Evolutionary conservation across 1,140 invertebrate genomes (phyloP).

Genomic region (Zaprionus inermis): DNA sequence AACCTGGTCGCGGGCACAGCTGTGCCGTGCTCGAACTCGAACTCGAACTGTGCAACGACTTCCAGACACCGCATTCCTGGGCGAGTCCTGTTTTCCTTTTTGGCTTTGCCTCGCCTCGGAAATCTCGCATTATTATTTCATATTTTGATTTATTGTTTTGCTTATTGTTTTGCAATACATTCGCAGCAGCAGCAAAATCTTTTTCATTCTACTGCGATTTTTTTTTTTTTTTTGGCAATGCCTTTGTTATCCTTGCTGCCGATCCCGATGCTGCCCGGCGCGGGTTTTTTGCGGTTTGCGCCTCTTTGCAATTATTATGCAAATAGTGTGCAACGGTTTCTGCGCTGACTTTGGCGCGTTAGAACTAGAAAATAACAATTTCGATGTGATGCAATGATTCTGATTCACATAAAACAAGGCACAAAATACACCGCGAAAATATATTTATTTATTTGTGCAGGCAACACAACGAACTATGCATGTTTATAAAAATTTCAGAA

Average conservation of each 20-base stretch:
- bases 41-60: conserved; percentile 14
- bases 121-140: conserved; percentile 71
- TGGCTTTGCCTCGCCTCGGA: conserved; percentile 27
- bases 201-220: conserved; percentile 6
- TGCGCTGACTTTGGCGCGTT: conserved; percentile 7
- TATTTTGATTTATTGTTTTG: conserved; percentile 82
- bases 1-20: conserved; percentile 49
- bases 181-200: conserved; percentile 32
- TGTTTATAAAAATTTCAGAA: too few species aligned
- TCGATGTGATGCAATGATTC: too few species aligned
- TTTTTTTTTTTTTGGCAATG: conserved; percentile 41
- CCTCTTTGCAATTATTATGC: conserved; percentile 33
- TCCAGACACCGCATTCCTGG: conserved; percentile 15
- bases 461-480: too few species aligned
- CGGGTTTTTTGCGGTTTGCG: conserved; percentile 24
- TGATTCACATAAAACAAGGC: too few species aligned
- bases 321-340: conserved; percentile 41
- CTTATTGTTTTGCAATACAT: conserved; percentile 75
- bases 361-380: not conserved
- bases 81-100: conserved; percentile 23
- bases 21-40: conserved; percentile 26
- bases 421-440: too few species aligned
- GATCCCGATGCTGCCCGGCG: conserved; percentile 19
- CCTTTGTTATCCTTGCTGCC: conserved; percentile 35
- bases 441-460: too few species aligned